Base-by-base conservation (phyloP, 2,797 vertebrate species). In the Enteromius viviparus region DNA sequence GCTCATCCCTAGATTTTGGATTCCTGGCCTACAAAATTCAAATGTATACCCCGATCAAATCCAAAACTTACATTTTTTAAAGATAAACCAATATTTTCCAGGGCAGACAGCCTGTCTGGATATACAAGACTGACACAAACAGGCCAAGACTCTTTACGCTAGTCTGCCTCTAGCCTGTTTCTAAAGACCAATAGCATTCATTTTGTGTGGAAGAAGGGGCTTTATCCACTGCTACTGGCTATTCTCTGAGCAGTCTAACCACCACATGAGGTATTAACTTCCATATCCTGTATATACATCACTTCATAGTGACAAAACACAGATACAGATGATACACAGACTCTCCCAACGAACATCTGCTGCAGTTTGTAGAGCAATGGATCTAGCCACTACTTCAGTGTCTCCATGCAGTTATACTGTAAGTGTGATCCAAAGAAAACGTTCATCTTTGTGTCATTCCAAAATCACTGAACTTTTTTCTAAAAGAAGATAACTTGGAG, bases 211-310 rank as follows among this genome's bases (percentile, higher is more conserved):
- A 80, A 88, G 83, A 64, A 84, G 78, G 81, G 6, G 10, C 69
- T 80, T 80, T 8, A 21, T 89, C 29, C 71, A 55, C 32, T 75
- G 87, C 91, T 87, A 79, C 89, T 91, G 88, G 77, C 87, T 53
- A 34, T 40, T 88, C 72, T 60, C 76, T 69, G 29, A 42, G 80
- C 75, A 79, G 60, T 53, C 88, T 72, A 87, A 91, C 89, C 87
- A 74, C 64, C 87, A 85, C 89, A 91, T 85, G 72, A 87, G 64
- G 76, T 89, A 86, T 86, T 71, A 81, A 84, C 81, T 72, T 78
- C 76, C 82, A 83, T 83, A 85, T 84, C 87, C 85, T 80, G 37
- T 76, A 80, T 60, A 69, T 49, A 76, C 51, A 83, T 76, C 79
- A 85, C 84, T 88, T 68, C 70, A 70, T 64, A 70, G 64, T 68